These are phyloP conservation scores for Lutraria rhynchaena DNA, from an alignment of 1,140 invertebrate species.

Conservation along the genomic window DNA sequence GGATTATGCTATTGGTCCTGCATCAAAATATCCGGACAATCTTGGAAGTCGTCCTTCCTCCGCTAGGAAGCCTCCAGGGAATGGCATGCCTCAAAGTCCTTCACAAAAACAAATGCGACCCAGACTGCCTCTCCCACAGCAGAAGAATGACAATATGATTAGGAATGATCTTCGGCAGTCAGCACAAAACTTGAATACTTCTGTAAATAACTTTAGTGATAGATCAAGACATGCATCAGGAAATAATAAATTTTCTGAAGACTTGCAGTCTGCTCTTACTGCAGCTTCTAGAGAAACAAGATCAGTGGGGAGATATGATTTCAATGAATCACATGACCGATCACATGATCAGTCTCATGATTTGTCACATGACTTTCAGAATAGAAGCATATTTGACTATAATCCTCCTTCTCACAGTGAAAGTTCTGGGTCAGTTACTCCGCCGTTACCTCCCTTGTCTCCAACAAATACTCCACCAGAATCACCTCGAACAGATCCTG, in stretches of 20 bases:
- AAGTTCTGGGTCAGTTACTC: slow-evolving; percentile 64
- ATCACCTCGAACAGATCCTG: slow-evolving; percentile 44
- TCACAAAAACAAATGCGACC: slow-evolving; percentile 10
- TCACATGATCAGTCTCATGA: slow-evolving; percentile 43
- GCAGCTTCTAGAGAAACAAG: slow-evolving; percentile 9
- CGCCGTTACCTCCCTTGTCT: slow-evolving; percentile 72
- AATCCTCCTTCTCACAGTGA: slow-evolving; percentile 34
- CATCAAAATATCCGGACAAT: slow-evolving; percentile 71
- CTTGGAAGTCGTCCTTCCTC: slow-evolving; percentile 57
- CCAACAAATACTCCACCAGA: slow-evolving; percentile 57
- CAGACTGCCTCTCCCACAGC: slow-evolving; percentile 20
- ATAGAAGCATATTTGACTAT: slow-evolving; percentile 62
- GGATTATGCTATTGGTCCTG: slow-evolving; percentile 65
- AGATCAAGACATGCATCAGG: slow-evolving; percentile 10
- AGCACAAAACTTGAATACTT: neutral
- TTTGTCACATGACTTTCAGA: slow-evolving; percentile 45
- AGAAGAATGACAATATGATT: slow-evolving; percentile 10
- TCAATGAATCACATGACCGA: slow-evolving; percentile 53
- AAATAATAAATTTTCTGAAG: slow-evolving; percentile 32
- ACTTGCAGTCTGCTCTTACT: slow-evolving; percentile 24
- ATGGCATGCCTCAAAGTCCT: neutral
- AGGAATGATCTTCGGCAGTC: neutral
- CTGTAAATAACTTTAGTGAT: neutral
- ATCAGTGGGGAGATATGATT: neutral
- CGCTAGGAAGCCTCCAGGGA: slow-evolving; percentile 11